Conservation (phyloP, 2,113 vertebrate genomes). For the Hypomesus transpacificus region DNA sequence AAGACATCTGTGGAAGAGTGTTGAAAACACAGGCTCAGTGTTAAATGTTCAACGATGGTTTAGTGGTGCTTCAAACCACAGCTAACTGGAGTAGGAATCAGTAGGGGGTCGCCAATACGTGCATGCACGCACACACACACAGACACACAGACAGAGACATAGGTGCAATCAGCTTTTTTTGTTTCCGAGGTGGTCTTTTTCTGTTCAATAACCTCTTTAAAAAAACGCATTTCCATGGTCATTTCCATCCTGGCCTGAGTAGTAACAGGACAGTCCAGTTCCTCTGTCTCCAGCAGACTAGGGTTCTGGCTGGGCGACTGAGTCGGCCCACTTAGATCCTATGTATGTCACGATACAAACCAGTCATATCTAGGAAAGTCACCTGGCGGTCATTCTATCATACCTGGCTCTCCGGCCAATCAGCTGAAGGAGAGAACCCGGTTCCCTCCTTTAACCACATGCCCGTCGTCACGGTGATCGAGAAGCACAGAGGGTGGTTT, state of each 20-base stretch:
- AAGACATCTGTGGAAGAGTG: conserved; percentile 33
- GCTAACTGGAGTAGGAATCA: conserved; percentile 22
- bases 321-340: conserved; percentile 40
- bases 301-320: conserved; percentile 39
- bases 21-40: conserved; percentile 58
- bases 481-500: conserved; percentile 52
- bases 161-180: not conserved
- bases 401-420: not conserved
- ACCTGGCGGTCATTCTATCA: not conserved
- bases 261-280: no score
- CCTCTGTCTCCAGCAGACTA: no score
- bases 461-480: conserved; percentile 14
- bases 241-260: no score
- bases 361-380: not conserved
- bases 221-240: no score
- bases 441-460: not conserved
- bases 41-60: conserved; percentile 53
- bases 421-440: not conserved
- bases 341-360: not conserved
- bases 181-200: conserved; percentile 58
- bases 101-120: not conserved
- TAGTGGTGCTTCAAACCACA: conserved; percentile 32
- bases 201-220: conserved; percentile 46
- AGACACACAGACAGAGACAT: conserved; percentile 20
- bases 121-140: not conserved